Evolutionary conservation across 92 coral and sea anemone species (phyloP).

Genomic region (Epizoanthus stellaris): DNA sequence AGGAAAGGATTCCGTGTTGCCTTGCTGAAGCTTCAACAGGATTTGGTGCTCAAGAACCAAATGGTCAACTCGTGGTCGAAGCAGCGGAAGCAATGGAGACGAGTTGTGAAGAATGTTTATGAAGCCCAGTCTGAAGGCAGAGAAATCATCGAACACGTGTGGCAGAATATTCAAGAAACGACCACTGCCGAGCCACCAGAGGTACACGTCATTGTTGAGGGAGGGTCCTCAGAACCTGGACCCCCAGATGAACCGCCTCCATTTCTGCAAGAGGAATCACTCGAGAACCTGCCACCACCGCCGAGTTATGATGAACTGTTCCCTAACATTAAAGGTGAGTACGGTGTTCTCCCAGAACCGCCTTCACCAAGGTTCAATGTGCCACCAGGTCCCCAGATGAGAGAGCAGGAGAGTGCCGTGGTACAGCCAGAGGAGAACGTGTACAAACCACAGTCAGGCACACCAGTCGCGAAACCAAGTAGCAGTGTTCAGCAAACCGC

Average conservation of each 20-base stretch:
- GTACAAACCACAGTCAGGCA: neutral
- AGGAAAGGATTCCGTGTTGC: conserved; percentile 77
- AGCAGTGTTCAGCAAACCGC: neutral
- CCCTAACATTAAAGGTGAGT: conserved; percentile 83
- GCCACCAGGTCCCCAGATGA: neutral
- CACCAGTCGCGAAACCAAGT: neutral
- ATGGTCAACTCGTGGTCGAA: conserved; percentile 91
- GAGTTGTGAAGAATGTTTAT: conserved; percentile 85
- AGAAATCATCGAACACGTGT: conserved; percentile 51
- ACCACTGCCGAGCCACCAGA: conserved; percentile 7
- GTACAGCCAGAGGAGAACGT: neutral
- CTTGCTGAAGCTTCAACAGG: conserved; percentile 70
- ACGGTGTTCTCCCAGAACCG: conserved; percentile 64
- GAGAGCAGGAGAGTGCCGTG: conserved; percentile 1
- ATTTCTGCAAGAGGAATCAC: neutral
- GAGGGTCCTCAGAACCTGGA: neutral
- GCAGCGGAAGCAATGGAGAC: conserved; percentile 80
- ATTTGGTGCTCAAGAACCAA: conserved; percentile 65
- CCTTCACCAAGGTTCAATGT: conserved; percentile 58
- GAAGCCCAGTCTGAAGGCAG: conserved; percentile 82
- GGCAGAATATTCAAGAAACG: conserved; percentile 44
- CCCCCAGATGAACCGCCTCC: neutral
- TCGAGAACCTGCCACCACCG: conserved; percentile 71
- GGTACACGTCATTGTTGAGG: conserved; percentile 1
- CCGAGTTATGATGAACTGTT: conserved; percentile 85